Percentiles rank a stretch among this genome's conserved stretches.
Evolutionary conservation across 1,140 invertebrate species (phyloP).

Genomic region (Scylla paramamosain): DNA sequence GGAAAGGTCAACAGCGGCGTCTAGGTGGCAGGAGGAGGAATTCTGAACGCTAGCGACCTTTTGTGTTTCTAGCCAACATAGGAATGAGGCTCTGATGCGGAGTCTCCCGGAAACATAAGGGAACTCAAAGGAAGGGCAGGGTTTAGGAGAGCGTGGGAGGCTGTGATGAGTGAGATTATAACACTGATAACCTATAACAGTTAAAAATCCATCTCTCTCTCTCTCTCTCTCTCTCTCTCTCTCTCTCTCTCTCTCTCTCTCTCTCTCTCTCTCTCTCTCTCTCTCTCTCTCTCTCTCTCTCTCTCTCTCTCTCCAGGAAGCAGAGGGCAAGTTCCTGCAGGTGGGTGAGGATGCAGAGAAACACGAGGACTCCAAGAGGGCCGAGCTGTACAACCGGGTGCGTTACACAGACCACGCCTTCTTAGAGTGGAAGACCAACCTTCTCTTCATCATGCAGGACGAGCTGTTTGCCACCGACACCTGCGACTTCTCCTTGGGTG

Average conservation of each 20-base stretch:
- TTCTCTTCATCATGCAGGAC: constrained; percentile 85
- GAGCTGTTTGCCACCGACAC: constrained; percentile 83
- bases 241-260: neutral
- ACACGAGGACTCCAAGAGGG: neutral
- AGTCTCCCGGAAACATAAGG: too few species aligned
- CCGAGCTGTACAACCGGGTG: constrained; percentile 79
- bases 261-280: neutral
- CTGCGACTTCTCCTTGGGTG: constrained; percentile 87
- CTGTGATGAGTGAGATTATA: too few species aligned
- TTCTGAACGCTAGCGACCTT: too few species aligned
- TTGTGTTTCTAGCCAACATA: too few species aligned
- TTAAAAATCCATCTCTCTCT: neutral
- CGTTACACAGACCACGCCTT: constrained; percentile 86
- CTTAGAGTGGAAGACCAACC: constrained; percentile 89
- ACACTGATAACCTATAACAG: too few species aligned
- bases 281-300: neutral
- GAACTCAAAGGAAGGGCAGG: too few species aligned
- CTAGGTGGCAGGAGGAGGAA: too few species aligned
- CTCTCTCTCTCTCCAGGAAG: neutral
- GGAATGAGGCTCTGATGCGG: too few species aligned
- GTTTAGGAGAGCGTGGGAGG: too few species aligned
- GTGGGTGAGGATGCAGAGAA: constrained; percentile 25
- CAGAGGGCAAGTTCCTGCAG: constrained; percentile 34
- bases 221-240: neutral
- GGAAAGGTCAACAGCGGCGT: too few species aligned